phyloP scores from a whole-genome alignment of 2,113 vertebrate species.

The Salvator merianae region DNA sequence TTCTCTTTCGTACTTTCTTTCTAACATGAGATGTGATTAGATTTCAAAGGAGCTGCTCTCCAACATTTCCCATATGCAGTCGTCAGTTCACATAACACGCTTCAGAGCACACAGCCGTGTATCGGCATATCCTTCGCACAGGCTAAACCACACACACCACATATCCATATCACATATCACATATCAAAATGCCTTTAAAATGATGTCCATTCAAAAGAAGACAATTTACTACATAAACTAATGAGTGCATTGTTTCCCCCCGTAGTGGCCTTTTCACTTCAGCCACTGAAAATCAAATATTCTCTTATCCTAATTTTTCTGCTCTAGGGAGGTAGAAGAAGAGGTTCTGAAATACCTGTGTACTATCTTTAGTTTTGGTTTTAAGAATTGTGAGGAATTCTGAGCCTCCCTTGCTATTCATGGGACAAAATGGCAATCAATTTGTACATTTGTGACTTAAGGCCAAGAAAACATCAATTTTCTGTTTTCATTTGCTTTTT shows the following conservation, averaged over 20 bases:
- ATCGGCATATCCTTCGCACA: too few relatives aligned
- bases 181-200: slow-evolving; percentile 9
- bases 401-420: too few relatives aligned
- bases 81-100: not conserved
- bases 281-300: slow-evolving; percentile 5
- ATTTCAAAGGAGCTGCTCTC: slow-evolving; percentile 49
- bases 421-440: too few relatives aligned
- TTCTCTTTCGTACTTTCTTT: slow-evolving; percentile 26
- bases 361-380: too few relatives aligned
- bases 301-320: not conserved
- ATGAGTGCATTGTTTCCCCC: not conserved
- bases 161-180: not conserved
- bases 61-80: slow-evolving; percentile 7
- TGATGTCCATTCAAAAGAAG: not conserved
- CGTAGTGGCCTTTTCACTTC: not conserved
- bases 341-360: not conserved
- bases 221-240: not conserved
- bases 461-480: too few relatives aligned
- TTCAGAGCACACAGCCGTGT: not conserved
- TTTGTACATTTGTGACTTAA: too few relatives aligned
- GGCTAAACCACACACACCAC: not conserved
- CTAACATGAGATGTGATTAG: slow-evolving; percentile 17
- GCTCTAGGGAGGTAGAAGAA: not conserved
- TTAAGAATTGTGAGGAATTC: too few relatives aligned
- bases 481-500: too few relatives aligned